A percentile compares a stretch with the other conserved stretches of the same genome.
phyloP scores from a whole-genome alignment of 2,888 invertebrate species.

The Eurytoma californica region DNA sequence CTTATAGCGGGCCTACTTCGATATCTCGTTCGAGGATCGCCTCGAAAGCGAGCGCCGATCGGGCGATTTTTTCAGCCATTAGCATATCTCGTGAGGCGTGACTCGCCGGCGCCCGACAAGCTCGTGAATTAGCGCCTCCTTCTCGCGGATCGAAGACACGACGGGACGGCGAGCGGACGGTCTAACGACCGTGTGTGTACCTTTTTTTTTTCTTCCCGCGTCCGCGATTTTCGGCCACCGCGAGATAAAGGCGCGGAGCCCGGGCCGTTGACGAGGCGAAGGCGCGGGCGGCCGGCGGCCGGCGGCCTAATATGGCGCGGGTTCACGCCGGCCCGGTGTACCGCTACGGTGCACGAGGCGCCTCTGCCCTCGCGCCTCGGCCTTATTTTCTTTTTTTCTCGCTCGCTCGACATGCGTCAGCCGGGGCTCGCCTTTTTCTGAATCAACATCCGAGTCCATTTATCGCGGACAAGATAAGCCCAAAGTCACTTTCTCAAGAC shows the following conservation, averaged over 20 bases:
- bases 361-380: not conserved
- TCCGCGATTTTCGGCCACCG: too few species aligned
- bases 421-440: not conserved
- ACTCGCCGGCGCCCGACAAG: constrained; percentile 58
- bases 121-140: constrained; percentile 53
- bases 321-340: constrained; percentile 68
- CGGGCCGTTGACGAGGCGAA: constrained; percentile 54
- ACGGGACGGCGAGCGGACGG: not conserved
- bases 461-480: too few species aligned
- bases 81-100: constrained; percentile 60
- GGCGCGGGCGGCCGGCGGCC: constrained; percentile 57
- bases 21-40: constrained; percentile 56
- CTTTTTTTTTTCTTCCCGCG: too few species aligned
- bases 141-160: constrained; percentile 35
- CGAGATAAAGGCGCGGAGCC: not conserved
- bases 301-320: constrained; percentile 70
- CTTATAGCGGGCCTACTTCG: constrained; percentile 55
- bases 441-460: too few species aligned
- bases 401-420: not conserved
- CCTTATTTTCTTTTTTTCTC: constrained; percentile 3
- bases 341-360: constrained; percentile 34
- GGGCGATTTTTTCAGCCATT: constrained; percentile 57
- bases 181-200: too few species aligned
- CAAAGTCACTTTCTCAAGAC: too few species aligned
- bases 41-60: constrained; percentile 30